Conservation (phyloP, 1,140 invertebrate genomes). For the Drosophila mayri region DNA sequence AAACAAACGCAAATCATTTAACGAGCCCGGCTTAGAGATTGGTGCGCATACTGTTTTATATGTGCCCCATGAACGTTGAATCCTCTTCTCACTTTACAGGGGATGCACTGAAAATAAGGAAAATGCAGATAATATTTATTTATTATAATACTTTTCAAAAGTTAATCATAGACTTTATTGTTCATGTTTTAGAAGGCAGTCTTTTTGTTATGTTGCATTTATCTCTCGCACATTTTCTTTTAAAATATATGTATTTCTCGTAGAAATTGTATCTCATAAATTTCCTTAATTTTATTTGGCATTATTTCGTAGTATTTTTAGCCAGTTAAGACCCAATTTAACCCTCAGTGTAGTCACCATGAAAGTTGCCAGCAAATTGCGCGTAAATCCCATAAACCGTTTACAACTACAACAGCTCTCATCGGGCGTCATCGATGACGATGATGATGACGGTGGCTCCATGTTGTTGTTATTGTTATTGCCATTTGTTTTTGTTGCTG, state of each 20-base stretch:
- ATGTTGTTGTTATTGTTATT: constrained; percentile 16
- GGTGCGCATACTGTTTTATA: constrained; percentile 78
- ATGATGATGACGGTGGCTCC: constrained; percentile 25
- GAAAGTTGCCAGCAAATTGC: constrained; percentile 81
- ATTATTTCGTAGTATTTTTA: neutral
- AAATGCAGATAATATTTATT: neutral
- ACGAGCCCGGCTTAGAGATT: constrained; percentile 78
- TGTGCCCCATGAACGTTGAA: constrained; percentile 25
- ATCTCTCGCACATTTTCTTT: too few relatives aligned
- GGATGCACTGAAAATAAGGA: neutral
- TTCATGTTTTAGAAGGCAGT: neutral
- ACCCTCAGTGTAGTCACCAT: constrained; percentile 34
- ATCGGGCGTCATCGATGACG: constrained; percentile 68
- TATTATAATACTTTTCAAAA: neutral
- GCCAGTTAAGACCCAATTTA: neutral
- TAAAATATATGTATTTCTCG: too few relatives aligned
- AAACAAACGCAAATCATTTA: constrained; percentile 81
- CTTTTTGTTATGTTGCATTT: too few relatives aligned
- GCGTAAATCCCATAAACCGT: constrained; percentile 83
- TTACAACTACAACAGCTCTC: constrained; percentile 81
- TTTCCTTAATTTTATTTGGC: neutral
- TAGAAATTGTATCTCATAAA: neutral
- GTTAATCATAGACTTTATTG: neutral
- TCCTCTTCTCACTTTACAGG: constrained; percentile 2
- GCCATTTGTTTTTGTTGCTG: constrained; percentile 16